Base-by-base conservation (phyloP, 2,113 vertebrate species). In the Pelvicachromis taeniatus region DNA sequence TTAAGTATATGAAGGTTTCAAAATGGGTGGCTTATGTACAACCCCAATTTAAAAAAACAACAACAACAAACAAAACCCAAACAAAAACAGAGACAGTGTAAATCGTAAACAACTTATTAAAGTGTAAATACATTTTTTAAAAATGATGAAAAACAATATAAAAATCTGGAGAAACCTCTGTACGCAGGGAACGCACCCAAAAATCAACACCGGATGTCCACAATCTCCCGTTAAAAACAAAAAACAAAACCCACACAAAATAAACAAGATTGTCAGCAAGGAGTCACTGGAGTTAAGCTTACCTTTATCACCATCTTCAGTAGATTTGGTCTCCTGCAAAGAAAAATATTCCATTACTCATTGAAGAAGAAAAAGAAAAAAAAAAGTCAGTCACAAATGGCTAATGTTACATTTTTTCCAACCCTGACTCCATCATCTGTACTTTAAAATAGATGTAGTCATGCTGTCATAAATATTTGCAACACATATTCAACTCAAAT, bases 251-350 rank as follows among this genome's bases (percentile, higher is more conserved):
- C 31, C 5, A 33, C 31, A 33, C 31, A 33, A 33, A 33, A 33
- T 6, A 33, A 33, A 6, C 2, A 29, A 29, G 29, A 33, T 2
- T 6, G 1, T 61, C 29, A 61, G 7, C 2, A 4, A 58, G 26
- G 35, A 1, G 6, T 2, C 8, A 10, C 3, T 56, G 12, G 1
- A 70, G 52, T 3, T 33, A 42, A 5, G 6, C 78, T 85, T 81
- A 93, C 94, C 88, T 65, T 88, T 61, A 3, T 94, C 93, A 56
- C 87, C 94, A 19, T 92, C 94, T 31, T 80, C 90, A 35, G 55
- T 10, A 14, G 91, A 33, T 23, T 86, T 85, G 3, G 84, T 78
- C 10, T 94, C 94, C 95, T 96, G 86, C n/a, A 33, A 83, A 77
- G 21, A 12, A 81, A 79, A 61, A 17, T 5, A 35, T 16, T 1